Conservation (phyloP, 2,888 invertebrate species). For the Apotomis turbidana region DNA sequence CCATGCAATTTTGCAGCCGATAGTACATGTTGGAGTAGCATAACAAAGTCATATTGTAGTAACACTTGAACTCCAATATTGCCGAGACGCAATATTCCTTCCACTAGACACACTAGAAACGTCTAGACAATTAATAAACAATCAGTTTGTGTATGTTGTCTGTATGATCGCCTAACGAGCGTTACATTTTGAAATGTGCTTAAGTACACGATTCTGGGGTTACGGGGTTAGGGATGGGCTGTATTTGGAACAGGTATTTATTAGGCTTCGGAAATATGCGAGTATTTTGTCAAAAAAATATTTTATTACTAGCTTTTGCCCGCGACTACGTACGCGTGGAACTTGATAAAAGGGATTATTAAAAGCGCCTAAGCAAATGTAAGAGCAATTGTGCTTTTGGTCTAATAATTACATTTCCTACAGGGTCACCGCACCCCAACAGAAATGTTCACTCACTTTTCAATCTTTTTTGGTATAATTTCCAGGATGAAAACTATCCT, state of each 20-base stretch:
- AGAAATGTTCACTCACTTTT: too few relatives aligned
- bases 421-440: too few relatives aligned
- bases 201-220: conserved; percentile 26
- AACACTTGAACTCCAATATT: conserved; percentile 11
- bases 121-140: conserved; percentile 59
- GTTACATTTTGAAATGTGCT: conserved; percentile 42
- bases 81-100: conserved; percentile 9
- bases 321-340: too few relatives aligned
- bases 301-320: too few relatives aligned
- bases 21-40: too few relatives aligned
- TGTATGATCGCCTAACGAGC: conserved; percentile 48
- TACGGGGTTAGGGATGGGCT: background rate
- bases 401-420: too few relatives aligned
- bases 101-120: conserved; percentile 37
- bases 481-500: too few relatives aligned
- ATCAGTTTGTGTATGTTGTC: conserved; percentile 47
- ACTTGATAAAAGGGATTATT: too few relatives aligned
- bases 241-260: conserved; percentile 14
- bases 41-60: background rate
- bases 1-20: too few relatives aligned
- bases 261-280: background rate
- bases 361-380: too few relatives aligned
- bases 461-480: too few relatives aligned
- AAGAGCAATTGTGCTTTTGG: too few relatives aligned
- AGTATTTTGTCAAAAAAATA: background rate